Percentiles rank a stretch among this genome's conserved stretches.
These are phyloP conservation scores for Laticauda laticaudata DNA, from an alignment of 2,113 vertebrate species.

Conservation along the genomic window DNA sequence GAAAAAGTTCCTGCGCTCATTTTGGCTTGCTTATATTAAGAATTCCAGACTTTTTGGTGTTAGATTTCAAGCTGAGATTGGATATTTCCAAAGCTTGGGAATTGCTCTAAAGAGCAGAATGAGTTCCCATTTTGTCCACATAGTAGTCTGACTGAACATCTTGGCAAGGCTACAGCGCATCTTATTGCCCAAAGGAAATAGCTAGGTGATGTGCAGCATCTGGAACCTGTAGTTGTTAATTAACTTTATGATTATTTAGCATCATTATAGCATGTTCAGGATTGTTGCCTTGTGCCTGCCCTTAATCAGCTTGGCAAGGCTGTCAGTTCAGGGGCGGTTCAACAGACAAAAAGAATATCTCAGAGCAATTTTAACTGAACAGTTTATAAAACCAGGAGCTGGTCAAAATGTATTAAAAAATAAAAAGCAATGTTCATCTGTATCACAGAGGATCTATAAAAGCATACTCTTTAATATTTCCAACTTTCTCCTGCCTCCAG, in stretches of 20 bases:
- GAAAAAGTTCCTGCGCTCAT: slow-evolving; percentile 51
- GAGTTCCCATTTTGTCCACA: slow-evolving; percentile 50
- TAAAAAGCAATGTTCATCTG: not conserved
- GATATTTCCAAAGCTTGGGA: slow-evolving; percentile 58
- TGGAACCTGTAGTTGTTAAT: slow-evolving; percentile 76
- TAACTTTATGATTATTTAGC: slow-evolving; percentile 74
- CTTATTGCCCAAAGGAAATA: slow-evolving; percentile 67
- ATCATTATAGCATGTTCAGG: slow-evolving; percentile 61
- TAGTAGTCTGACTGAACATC: slow-evolving; percentile 58
- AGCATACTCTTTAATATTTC: slow-evolving; percentile 22
- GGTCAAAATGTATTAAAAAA: not conserved
- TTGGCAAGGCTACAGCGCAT: slow-evolving; percentile 62
- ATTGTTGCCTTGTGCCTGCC: slow-evolving; percentile 60
- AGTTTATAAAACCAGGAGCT: not conserved
- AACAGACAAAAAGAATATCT: slow-evolving; percentile 55
- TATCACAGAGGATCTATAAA: not conserved
- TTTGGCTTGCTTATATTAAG: slow-evolving; percentile 42
- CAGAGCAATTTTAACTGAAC: not conserved
- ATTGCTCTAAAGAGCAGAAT: slow-evolving; percentile 43
- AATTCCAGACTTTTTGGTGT: slow-evolving; percentile 36
- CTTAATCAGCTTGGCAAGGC: slow-evolving; percentile 61
- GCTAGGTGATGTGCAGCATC: slow-evolving; percentile 72
- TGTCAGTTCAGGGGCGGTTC: slow-evolving; percentile 48
- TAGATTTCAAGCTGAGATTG: slow-evolving; percentile 44
- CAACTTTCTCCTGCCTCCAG: slow-evolving; percentile 65